phyloP scores from a whole-genome alignment of 2,113 vertebrate genomes.

The Entelurus aequoreus region DNA sequence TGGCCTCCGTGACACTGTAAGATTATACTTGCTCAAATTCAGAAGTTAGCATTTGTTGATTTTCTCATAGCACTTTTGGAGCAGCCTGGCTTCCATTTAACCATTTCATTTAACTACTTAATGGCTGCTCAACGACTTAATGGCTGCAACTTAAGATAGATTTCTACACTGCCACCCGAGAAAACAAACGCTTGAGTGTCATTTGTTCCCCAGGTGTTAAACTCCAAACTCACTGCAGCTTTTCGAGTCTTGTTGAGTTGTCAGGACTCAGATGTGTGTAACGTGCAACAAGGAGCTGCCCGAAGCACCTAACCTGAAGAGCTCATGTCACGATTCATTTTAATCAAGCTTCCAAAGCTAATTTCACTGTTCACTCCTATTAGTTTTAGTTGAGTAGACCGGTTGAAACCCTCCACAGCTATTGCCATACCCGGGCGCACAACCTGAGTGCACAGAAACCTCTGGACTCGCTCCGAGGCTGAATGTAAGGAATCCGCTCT shows the following conservation, averaged over 20 bases:
- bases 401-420: conserved; percentile 44
- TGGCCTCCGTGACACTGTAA: too few species aligned
- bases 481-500: conserved; percentile 55
- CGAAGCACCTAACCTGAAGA: conserved; percentile 10
- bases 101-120: conserved; percentile 61
- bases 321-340: conserved; percentile 39
- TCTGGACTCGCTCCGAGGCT: conserved; percentile 27
- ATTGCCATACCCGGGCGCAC: conserved; percentile 18
- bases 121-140: conserved; percentile 48
- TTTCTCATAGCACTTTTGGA: conserved; percentile 8
- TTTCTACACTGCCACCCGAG: conserved; percentile 33
- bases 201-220: conserved; percentile 34
- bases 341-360: conserved; percentile 30
- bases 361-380: conserved; percentile 38
- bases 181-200: conserved; percentile 46
- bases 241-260: conserved; percentile 7
- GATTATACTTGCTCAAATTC: too few species aligned
- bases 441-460: conserved; percentile 13
- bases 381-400: conserved; percentile 25
- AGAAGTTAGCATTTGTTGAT: conserved; percentile 22
- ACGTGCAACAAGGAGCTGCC: conserved; percentile 13
- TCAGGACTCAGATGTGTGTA: conserved; percentile 26
- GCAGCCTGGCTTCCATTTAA: conserved; percentile 56
- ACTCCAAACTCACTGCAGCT: conserved; percentile 16
- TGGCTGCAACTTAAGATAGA: conserved; percentile 29